These are phyloP conservation scores for Platyscelio sp. DNA, from an alignment of 2,888 invertebrate species.

Conservation along the genomic window DNA sequence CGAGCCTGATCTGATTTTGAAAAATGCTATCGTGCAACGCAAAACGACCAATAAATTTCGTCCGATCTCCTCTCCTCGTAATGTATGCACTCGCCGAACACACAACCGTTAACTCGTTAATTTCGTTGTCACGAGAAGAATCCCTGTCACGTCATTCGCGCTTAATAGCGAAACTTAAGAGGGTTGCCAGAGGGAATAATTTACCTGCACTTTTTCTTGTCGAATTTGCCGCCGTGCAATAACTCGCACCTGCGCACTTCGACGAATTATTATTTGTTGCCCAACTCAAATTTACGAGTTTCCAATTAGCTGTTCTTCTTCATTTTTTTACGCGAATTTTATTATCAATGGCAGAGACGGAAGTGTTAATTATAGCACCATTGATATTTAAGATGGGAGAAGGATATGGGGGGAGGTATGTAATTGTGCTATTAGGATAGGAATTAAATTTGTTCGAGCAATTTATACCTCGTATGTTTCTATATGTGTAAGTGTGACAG, in stretches of 20 bases:
- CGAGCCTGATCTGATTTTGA: constrained; percentile 38
- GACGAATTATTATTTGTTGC: constrained; percentile 11
- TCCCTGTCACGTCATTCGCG: constrained; percentile 20
- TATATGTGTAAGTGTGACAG: too few relatives aligned
- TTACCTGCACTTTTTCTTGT: not conserved
- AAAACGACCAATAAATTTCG: constrained; percentile 46
- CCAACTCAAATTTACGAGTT: constrained; percentile 13
- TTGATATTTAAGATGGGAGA: too few relatives aligned
- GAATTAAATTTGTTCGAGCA: too few relatives aligned
- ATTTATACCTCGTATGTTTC: too few relatives aligned
- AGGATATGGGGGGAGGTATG: too few relatives aligned
- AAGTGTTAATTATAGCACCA: too few relatives aligned
- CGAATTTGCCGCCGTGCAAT: constrained; percentile 25
- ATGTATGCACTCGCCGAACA: constrained; percentile 54
- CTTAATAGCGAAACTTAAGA: constrained; percentile 23
- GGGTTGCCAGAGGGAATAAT: constrained; percentile 15
- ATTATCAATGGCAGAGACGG: too few relatives aligned
- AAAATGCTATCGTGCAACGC: constrained; percentile 45
- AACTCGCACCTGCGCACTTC: constrained; percentile 4
- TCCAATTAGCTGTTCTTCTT: not conserved
- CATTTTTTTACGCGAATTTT: too few relatives aligned
- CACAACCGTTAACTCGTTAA: constrained; percentile 66
- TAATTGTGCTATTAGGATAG: too few relatives aligned
- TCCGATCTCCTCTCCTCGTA: constrained; percentile 19
- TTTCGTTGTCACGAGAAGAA: constrained; percentile 48